These are phyloP conservation scores for Anoplius nigerrimus DNA, from an alignment of 2,888 invertebrate species.

Conservation along the genomic window DNA sequence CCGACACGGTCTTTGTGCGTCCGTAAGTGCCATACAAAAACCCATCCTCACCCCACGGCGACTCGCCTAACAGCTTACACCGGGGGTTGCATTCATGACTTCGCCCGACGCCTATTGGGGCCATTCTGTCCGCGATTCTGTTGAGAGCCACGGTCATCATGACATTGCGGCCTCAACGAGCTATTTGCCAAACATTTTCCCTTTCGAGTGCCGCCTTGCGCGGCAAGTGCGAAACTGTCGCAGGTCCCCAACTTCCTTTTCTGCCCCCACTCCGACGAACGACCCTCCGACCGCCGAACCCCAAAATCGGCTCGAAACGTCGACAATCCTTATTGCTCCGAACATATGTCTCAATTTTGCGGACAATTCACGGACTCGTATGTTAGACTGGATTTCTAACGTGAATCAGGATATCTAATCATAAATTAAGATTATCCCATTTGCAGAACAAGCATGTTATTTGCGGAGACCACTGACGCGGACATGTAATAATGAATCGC, in stretches of 20 bases:
- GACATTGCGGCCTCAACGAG: constrained; percentile 55
- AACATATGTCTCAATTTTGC: constrained; percentile 50
- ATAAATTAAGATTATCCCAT: too few relatives aligned
- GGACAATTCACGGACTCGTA: constrained; percentile 6
- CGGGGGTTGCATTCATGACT: constrained; percentile 65
- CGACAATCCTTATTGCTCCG: constrained; percentile 34
- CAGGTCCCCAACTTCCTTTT: constrained; percentile 24
- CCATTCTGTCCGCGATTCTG: constrained; percentile 50
- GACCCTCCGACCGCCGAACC: constrained; percentile 10
- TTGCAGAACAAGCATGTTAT: too few relatives aligned
- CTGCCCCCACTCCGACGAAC: not conserved
- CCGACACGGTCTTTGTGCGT: constrained; percentile 53
- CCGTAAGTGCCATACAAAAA: constrained; percentile 63
- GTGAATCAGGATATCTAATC: too few relatives aligned
- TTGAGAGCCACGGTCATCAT: constrained; percentile 59
- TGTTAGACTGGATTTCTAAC: constrained; percentile 6
- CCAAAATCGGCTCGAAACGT: constrained; percentile 11
- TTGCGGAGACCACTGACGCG: too few relatives aligned
- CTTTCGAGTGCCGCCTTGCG: constrained; percentile 44
- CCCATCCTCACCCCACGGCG: constrained; percentile 39
- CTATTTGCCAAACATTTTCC: constrained; percentile 68
- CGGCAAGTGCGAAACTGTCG: constrained; percentile 46
- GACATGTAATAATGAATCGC: too few relatives aligned
- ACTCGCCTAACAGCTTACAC: constrained; percentile 62
- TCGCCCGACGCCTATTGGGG: constrained; percentile 46